Percentiles rank a stretch among this genome's conserved stretches.
Evolutionary conservation across 2,888 invertebrate genomes (phyloP).

Genomic region (Anthophora plumipes): DNA sequence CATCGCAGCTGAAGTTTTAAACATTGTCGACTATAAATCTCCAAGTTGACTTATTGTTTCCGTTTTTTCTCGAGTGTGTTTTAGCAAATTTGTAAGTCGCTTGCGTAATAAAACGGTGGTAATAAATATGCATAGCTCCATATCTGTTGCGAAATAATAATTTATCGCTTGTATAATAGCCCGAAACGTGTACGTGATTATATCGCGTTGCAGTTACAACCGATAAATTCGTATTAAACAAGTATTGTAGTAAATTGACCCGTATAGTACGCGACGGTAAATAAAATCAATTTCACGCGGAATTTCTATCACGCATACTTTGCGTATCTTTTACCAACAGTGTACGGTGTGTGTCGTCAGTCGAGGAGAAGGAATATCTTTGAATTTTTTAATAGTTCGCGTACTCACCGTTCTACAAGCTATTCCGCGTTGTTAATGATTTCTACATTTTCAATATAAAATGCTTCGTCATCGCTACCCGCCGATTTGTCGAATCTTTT

Average conservation of each 20-base stretch:
- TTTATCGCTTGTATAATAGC: background rate
- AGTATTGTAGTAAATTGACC: background rate
- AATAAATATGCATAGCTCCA: background rate
- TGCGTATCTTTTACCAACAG: background rate
- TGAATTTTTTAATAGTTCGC: slow-evolving; percentile 1
- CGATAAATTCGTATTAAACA: background rate
- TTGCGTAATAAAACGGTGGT: background rate
- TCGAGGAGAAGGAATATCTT: background rate
- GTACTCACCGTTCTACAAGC: background rate
- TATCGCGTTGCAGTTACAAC: no score
- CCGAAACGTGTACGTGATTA: background rate
- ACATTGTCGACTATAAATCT: background rate
- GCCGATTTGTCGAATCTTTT: background rate
- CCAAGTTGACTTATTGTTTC: background rate
- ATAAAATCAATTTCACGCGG: background rate
- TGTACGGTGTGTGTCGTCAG: no score
- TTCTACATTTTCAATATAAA: no score
- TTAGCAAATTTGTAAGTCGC: background rate
- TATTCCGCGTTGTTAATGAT: background rate
- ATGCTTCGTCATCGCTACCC: no score
- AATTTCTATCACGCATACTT: background rate
- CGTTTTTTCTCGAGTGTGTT: background rate
- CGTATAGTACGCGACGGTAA: background rate
- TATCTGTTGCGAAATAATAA: background rate
- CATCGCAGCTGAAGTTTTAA: background rate